Percentiles rank a stretch among this genome's conserved stretches.
Conservation (phyloP, 2,797 vertebrate genomes). For the Enteromius unitaeniatus region DNA sequence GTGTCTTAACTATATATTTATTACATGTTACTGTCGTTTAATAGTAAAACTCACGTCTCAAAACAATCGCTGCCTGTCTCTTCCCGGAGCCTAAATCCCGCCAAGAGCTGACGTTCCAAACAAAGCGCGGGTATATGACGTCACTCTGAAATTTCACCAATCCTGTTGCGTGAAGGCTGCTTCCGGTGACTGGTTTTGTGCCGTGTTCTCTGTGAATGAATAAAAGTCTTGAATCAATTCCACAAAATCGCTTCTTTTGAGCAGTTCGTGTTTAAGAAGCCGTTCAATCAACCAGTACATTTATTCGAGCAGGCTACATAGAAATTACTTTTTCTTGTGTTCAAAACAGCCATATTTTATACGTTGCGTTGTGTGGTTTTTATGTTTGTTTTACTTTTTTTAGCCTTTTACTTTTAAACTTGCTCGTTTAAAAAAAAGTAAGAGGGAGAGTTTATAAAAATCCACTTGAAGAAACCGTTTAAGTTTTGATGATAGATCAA, state of each 20-base stretch:
- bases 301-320: background rate
- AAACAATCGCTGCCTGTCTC: background rate
- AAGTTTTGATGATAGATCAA: background rate
- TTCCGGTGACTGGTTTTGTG: background rate
- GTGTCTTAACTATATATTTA: background rate
- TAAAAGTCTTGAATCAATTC: background rate
- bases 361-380: background rate
- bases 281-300: background rate
- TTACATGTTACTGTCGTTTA: background rate
- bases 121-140: conserved; percentile 60
- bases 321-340: background rate
- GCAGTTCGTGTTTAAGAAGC: background rate
- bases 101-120: conserved; percentile 53
- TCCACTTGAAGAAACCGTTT: background rate
- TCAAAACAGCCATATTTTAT: background rate
- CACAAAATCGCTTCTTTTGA: background rate
- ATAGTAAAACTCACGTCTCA: conserved; percentile 4
- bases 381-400: too few species aligned
- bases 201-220: background rate
- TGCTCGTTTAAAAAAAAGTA: background rate
- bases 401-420: too few species aligned
- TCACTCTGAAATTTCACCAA: conserved; percentile 30
- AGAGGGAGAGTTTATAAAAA: too few species aligned
- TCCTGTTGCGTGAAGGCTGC: background rate
- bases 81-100: conserved; percentile 55